A percentile compares a stretch with the other conserved stretches of the same genome.
These are phyloP conservation scores for Tortricodes alternella DNA, from an alignment of 2,888 invertebrate species.

Conservation along the genomic window DNA sequence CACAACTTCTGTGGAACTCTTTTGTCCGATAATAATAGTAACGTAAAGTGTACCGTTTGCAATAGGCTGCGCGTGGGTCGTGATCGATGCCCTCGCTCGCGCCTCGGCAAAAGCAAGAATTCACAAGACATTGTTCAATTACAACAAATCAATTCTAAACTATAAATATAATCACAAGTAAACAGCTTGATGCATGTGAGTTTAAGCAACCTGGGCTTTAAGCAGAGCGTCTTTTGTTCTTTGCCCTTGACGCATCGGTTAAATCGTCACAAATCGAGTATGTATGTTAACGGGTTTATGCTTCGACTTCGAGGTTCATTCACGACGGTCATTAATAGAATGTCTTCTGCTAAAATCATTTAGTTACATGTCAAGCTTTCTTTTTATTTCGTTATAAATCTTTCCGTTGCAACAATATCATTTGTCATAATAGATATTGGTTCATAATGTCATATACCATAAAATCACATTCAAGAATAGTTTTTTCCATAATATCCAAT, in stretches of 20 bases:
- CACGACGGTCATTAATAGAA: neutral
- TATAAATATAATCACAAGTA: neutral
- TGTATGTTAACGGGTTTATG: slow-evolving; percentile 44
- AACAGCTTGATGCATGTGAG: neutral
- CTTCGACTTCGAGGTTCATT: slow-evolving; percentile 23
- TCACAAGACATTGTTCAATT: slow-evolving; percentile 30
- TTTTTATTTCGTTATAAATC: no score
- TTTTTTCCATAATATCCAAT: no score
- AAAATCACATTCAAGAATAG: no score
- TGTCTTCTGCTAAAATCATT: no score
- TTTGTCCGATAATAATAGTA: slow-evolving; percentile 21
- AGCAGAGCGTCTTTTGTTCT: neutral
- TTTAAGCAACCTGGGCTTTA: neutral
- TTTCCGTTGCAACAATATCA: no score
- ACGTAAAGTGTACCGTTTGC: slow-evolving; percentile 45
- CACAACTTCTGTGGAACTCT: slow-evolving; percentile 47
- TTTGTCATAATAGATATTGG: no score
- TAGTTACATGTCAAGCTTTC: neutral
- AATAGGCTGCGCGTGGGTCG: slow-evolving; percentile 53
- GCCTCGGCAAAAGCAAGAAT: slow-evolving; percentile 35
- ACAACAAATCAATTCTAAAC: slow-evolving; percentile 27
- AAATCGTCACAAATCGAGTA: slow-evolving; percentile 49
- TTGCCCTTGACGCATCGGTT: slow-evolving; percentile 52
- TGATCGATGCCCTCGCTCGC: slow-evolving; percentile 41
- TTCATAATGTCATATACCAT: no score